Evolutionary conservation across 2,888 invertebrate species (phyloP), one percentile per base, ranked within the genome.

Genomic region (Dysmachus trigonus): DNA sequence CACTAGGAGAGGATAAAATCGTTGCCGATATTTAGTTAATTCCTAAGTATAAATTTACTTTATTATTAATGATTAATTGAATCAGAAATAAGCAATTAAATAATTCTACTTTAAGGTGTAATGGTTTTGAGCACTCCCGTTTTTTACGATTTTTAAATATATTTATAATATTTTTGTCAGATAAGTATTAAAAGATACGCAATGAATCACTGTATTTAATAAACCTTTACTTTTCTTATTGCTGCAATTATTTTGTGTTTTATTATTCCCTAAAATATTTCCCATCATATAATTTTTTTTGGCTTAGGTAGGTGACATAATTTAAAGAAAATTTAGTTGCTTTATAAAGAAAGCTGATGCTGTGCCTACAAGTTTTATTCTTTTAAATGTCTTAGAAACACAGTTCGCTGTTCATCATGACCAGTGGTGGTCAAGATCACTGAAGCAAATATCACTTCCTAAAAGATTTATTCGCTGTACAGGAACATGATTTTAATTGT

Each of bases 131-230:
- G 79, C 79, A 79, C 79, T 79, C 47, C 79, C 79, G 31, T 79
- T 79, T 79, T 79, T 79, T 79, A 79, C 79, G 51, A 79, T 79
- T 79, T 79, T 79, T 79, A 79, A 79, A 79, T 79, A 79, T 79
- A 79, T 47, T 79, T 79, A 79, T 47, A 51, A 47, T 47, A 30
- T 47, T 79, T 79, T 79, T 79, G 41, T 79, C 51, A 79, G 47
- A 79, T 79, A 47, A 79, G 79, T 79, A 79, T 79, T 79, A 79
- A 79, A 27, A 79, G 51, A 79, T 31, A 79, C 47, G 79, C 79
- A 79, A 38, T 51, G 38, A 79, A 79, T 79, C 41, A 79, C 51
- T 79, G 79, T 79, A 79, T 79, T 79, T 79, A 79, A 79, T 79
- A 79, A 79, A 51, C 27, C 27, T 51, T 79, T 41, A 47, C 79